These are phyloP conservation scores for Virgularia gustaviana DNA, from an alignment of 92 coral and sea anemone genomes.

Conservation along the genomic window DNA sequence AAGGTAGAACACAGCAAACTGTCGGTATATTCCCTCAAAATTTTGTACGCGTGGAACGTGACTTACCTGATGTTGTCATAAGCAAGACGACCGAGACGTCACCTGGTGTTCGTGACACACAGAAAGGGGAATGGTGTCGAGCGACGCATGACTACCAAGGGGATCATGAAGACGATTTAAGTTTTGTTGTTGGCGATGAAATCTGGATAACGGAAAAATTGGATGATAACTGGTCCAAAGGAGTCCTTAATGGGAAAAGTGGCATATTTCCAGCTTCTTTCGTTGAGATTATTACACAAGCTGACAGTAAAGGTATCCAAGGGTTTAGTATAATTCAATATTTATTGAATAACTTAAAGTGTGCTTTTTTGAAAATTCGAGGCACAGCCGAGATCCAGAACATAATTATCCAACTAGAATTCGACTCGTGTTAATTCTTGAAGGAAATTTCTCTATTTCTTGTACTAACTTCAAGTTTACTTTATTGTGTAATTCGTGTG, in stretches of 20 bases:
- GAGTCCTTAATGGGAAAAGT: conserved; percentile 40
- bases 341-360: too few species aligned
- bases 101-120: neutral
- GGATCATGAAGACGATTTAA: conserved; percentile 37
- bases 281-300: conserved; percentile 27
- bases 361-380: too few species aligned
- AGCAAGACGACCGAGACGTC: neutral
- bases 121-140: conserved; percentile 18
- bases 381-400: too few species aligned
- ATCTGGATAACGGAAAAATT: conserved; percentile 35
- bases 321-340: conserved; percentile 1
- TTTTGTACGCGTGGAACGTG: conserved; percentile 74
- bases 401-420: too few species aligned
- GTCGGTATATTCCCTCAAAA: conserved; percentile 84
- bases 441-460: too few species aligned
- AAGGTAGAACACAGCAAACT: conserved; percentile 56
- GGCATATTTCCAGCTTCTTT: conserved; percentile 55
- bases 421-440: too few species aligned
- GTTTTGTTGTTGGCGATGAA: conserved; percentile 34
- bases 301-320: conserved; percentile 3
- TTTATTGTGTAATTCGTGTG: too few species aligned
- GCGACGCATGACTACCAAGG: conserved; percentile 53
- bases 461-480: too few species aligned
- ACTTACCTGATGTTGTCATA: conserved; percentile 40
- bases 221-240: conserved; percentile 48